phyloP scores from a whole-genome alignment of 2,113 vertebrate species.

The Antennarius striatus region DNA sequence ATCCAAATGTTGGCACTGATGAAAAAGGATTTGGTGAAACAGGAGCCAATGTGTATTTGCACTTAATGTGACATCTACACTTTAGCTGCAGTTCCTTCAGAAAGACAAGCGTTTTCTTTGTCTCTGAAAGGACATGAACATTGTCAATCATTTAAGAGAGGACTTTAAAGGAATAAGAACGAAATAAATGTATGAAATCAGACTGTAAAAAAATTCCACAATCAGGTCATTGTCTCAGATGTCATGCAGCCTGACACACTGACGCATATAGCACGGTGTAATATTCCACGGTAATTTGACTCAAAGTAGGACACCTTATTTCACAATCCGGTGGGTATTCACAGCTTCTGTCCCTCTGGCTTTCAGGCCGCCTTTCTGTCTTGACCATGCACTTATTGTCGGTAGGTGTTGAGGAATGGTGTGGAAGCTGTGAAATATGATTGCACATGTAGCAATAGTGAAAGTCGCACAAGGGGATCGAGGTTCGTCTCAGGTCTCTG shows the following conservation, averaged over 20 bases:
- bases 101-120: too few relatives aligned
- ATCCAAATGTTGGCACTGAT: not conserved
- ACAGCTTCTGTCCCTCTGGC: not conserved
- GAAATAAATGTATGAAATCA: not conserved
- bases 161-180: too few relatives aligned
- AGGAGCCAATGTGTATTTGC: too few relatives aligned
- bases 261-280: slow-evolving; percentile 1
- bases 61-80: too few relatives aligned
- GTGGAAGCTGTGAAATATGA: not conserved
- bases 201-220: slow-evolving; percentile 10
- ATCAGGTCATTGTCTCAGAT: not conserved
- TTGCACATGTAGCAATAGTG: not conserved
- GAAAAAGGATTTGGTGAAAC: not conserved
- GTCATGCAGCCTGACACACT: slow-evolving; percentile 9
- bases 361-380: not conserved
- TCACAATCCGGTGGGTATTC: slow-evolving; percentile 11
- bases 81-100: too few relatives aligned
- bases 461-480: not conserved
- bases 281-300: not conserved
- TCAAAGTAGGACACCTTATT: not conserved
- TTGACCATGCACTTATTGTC: not conserved
- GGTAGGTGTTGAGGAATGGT: not conserved
- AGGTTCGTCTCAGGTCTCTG: slow-evolving; percentile 44
- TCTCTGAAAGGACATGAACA: too few relatives aligned
- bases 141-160: too few relatives aligned